Conservation (phyloP, 2,113 vertebrate genomes). For the Empidonax traillii region DNA sequence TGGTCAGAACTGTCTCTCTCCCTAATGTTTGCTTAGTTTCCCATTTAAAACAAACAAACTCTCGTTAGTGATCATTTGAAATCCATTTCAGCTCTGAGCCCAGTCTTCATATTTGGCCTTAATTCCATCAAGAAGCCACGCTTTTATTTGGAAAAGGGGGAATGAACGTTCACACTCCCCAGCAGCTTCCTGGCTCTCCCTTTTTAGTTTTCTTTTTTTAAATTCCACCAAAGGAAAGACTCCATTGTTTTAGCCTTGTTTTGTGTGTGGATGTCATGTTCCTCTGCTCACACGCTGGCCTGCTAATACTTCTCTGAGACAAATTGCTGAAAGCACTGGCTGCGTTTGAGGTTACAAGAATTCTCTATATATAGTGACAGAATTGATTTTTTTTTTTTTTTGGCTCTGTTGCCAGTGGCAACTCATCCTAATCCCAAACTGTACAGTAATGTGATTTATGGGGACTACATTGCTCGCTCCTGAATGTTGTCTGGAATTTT, state of each 20-base stretch:
- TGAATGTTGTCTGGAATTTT: not conserved
- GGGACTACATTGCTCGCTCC: not conserved
- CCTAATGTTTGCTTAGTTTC: not conserved
- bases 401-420: conserved; percentile 59
- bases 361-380: not conserved
- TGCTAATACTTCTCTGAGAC: not conserved
- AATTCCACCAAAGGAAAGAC: not conserved
- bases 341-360: not conserved
- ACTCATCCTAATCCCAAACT: conserved; percentile 54
- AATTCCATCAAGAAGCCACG: accelerated
- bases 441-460: conserved; percentile 17
- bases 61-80: not conserved
- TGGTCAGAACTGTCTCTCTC: not conserved
- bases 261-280: not conserved
- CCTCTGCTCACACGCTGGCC: not conserved
- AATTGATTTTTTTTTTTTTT: conserved; percentile 18
- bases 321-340: conserved; percentile 12
- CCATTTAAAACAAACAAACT: not conserved
- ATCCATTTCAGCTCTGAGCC: not conserved
- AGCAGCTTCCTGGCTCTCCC: not conserved
- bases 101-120: not conserved
- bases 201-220: not conserved
- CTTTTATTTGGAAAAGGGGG: not conserved
- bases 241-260: not conserved
- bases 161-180: not conserved